These are phyloP conservation scores for Dryobates pubescens DNA, from an alignment of 2,797 vertebrate species.

Conservation along the genomic window DNA sequence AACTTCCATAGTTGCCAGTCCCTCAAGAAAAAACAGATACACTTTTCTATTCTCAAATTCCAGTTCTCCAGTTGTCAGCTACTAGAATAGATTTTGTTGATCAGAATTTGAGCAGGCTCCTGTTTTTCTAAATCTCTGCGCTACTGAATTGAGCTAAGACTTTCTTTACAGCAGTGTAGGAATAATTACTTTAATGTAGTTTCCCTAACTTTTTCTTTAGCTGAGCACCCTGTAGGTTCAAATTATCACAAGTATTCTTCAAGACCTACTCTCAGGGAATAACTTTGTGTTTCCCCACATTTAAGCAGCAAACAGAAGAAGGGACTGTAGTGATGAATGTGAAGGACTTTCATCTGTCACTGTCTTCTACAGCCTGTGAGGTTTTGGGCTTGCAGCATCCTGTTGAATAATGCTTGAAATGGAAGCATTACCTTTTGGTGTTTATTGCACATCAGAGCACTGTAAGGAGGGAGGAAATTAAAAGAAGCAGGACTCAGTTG, in stretches of 20 bases:
- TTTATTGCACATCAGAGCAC: neutral
- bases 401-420: neutral
- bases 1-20: rapidly evolving
- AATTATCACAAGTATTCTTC: neutral
- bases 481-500: neutral
- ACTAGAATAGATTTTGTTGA: neutral
- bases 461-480: neutral
- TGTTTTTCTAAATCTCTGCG: neutral
- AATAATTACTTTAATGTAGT: neutral
- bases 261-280: neutral
- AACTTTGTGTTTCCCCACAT: neutral
- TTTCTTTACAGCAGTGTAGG: neutral
- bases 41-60: neutral
- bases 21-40: neutral
- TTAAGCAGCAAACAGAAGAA: neutral
- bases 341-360: neutral
- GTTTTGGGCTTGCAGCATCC: neutral
- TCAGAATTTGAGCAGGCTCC: neutral
- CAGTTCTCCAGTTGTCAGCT: neutral
- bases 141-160: neutral
- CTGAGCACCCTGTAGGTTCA: neutral
- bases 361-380: neutral
- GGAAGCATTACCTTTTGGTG: neutral
- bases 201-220: neutral
- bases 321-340: neutral